These are phyloP conservation scores for Arion vulgaris DNA, from an alignment of 1,140 invertebrate species.

Conservation along the genomic window DNA sequence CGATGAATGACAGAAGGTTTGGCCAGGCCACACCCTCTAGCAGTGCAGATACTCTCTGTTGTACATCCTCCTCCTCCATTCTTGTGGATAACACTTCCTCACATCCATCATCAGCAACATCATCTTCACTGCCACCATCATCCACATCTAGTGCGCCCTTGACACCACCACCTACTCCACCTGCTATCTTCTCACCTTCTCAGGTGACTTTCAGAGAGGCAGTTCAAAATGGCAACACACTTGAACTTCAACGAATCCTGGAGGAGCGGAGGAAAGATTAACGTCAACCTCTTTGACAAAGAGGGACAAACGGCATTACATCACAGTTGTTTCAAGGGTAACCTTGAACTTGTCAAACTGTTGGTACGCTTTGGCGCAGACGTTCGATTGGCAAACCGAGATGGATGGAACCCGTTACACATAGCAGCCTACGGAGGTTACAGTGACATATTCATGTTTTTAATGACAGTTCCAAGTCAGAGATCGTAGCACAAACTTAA, in stretches of 20 bases:
- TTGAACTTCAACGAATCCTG: conserved; percentile 68
- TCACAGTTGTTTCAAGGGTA: conserved; percentile 74
- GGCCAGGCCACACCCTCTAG: not conserved
- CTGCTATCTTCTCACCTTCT: conserved; percentile 42
- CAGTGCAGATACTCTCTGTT: not conserved
- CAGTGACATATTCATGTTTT: conserved; percentile 72
- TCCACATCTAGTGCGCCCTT: conserved; percentile 2
- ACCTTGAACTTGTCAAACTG: conserved; percentile 75
- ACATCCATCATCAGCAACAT: not conserved
- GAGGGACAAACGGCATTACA: conserved; percentile 58
- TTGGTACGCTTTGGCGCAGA: conserved; percentile 75
- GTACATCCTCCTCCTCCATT: not conserved
- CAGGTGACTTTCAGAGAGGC: conserved; percentile 70
- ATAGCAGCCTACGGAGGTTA: conserved; percentile 75
- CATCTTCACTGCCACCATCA: not conserved
- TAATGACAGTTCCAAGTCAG: conserved; percentile 33
- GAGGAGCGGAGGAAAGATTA: conserved; percentile 65
- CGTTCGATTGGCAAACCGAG: conserved; percentile 73
- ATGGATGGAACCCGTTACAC: conserved; percentile 76
- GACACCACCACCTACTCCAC: conserved; percentile 32
- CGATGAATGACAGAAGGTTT: conserved; percentile 24
- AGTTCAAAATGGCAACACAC: conserved; percentile 70
- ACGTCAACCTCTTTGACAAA: conserved; percentile 23
- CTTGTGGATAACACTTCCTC: not conserved
- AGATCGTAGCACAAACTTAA: conserved; percentile 25